Evolutionary conservation across 2,888 invertebrate genomes (phyloP).

Genomic region (Stegana nigrithorax): DNA sequence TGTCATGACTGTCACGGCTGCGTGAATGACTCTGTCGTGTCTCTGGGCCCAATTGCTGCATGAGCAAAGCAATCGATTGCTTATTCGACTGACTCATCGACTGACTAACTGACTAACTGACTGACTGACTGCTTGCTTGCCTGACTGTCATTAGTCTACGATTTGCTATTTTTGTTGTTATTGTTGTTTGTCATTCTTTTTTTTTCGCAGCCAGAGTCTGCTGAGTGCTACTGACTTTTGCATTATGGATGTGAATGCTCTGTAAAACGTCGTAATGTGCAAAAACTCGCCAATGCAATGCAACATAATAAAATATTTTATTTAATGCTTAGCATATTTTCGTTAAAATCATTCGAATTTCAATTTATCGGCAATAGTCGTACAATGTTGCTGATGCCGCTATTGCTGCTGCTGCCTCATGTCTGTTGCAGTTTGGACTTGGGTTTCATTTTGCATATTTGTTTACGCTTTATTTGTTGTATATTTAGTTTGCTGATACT

Average conservation of each 20-base stretch:
- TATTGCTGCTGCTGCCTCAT: not conserved
- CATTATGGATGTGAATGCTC: no score
- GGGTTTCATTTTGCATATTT: not conserved
- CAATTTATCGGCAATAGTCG: not conserved
- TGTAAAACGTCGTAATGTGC: no score
- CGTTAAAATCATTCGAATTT: conserved; percentile 31
- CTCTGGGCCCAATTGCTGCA: no score
- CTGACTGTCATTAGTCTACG: conserved; percentile 9
- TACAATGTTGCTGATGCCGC: not conserved
- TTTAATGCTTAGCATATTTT: conserved; percentile 42
- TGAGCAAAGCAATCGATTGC: no score
- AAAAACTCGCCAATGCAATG: no score
- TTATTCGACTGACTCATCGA: conserved; percentile 50
- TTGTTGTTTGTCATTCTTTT: no score
- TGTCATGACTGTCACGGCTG: no score
- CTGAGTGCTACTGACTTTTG: no score
- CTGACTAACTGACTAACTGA: not conserved
- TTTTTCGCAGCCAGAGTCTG: no score
- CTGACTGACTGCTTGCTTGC: not conserved
- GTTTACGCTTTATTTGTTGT: not conserved
- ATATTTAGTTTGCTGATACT: not conserved
- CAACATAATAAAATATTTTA: conserved; percentile 42
- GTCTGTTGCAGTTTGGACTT: not conserved
- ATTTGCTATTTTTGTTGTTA: no score
- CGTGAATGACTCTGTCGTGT: no score